Conservation (phyloP, 2,113 vertebrate species). For the Zosterops borbonicus region DNA sequence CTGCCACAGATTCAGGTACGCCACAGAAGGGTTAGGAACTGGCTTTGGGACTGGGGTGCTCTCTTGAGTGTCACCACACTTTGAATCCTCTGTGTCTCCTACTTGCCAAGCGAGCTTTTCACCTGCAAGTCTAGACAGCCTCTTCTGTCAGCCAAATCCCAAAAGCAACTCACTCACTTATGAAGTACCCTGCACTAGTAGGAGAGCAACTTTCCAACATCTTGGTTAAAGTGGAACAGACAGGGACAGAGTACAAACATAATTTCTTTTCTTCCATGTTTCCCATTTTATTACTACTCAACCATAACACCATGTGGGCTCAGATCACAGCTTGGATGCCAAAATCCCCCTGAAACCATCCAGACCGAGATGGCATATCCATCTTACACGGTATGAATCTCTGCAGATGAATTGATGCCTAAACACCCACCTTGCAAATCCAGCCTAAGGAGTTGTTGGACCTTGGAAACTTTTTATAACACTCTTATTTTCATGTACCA, state of each 20-base stretch:
- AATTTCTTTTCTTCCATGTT: neutral
- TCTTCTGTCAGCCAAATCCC: neutral
- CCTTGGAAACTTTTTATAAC: neutral
- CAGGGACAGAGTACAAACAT: neutral
- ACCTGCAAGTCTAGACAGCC: neutral
- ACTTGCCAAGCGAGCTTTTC: accelerated
- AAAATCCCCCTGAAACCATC: neutral
- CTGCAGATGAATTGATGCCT: neutral
- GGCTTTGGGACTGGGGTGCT: neutral
- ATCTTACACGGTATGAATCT: neutral
- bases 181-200: neutral
- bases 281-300: neutral
- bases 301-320: neutral
- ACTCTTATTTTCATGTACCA: neutral
- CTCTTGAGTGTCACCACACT: neutral
- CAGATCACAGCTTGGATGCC: neutral
- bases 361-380: neutral
- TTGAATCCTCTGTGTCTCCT: neutral
- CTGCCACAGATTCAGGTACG: neutral
- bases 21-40: neutral
- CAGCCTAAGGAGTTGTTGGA: neutral
- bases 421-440: neutral
- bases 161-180: neutral
- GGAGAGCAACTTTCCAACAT: neutral
- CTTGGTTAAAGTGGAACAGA: neutral